Conservation (phyloP, 2,113 vertebrate species). For the Chloroceryle aenea region DNA sequence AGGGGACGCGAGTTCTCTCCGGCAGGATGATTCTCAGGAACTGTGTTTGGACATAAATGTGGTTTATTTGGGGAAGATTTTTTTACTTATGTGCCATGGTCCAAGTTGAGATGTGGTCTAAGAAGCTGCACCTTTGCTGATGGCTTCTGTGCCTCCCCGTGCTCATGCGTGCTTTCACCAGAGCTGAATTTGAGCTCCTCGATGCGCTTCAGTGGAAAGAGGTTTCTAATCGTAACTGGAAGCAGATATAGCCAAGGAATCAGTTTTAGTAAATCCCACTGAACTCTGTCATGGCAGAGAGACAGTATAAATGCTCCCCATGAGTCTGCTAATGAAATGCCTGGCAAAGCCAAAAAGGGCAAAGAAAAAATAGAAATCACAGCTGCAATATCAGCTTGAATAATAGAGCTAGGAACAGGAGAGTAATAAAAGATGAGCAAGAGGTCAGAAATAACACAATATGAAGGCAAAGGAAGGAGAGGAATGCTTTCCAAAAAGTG, state of each 20-base stretch:
- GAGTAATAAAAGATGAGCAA: conserved; percentile 69
- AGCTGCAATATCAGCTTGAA: conserved; percentile 72
- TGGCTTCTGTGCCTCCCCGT: neutral
- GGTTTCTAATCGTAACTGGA: conserved; percentile 53
- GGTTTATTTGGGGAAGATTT: neutral
- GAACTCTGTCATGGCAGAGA: conserved; percentile 46
- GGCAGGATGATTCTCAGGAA: neutral
- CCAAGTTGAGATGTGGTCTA: neutral
- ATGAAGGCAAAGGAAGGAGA: conserved; percentile 19
- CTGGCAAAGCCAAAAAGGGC: conserved; percentile 72
- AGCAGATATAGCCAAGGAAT: conserved; percentile 49
- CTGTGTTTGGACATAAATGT: neutral
- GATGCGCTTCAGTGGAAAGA: neutral
- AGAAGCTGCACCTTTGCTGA: neutral
- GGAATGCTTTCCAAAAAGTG: conserved; percentile 3
- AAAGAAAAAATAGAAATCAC: conserved; percentile 73
- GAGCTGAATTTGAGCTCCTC: neutral
- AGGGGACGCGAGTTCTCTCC: neutral
- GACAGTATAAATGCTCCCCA: conserved; percentile 55
- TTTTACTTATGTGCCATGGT: neutral
- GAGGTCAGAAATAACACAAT: conserved; percentile 68
- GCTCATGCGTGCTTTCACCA: neutral
- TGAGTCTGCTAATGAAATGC: conserved; percentile 66
- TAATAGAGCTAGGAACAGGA: conserved; percentile 12
- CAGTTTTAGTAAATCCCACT: conserved; percentile 61